Evolutionary conservation across 2,888 invertebrate species (phyloP).

Genomic region (Apodemia duryi): DNA sequence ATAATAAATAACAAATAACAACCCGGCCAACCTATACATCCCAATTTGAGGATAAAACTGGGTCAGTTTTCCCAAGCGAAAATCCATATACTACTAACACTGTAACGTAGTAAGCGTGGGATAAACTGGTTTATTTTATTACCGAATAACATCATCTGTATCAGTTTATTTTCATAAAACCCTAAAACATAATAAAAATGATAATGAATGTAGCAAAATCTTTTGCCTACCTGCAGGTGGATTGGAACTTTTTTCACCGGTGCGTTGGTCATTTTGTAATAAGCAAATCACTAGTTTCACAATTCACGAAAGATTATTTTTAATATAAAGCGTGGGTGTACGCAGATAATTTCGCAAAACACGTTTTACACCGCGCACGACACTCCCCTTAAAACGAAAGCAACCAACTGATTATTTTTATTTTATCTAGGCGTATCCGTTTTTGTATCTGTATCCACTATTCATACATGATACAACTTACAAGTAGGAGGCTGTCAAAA

Average conservation of each 20-base stretch:
- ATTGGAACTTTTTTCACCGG: slow-evolving; percentile 97
- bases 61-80: slow-evolving; percentile 40
- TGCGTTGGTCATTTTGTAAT: slow-evolving; percentile 80
- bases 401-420: slow-evolving; percentile 49
- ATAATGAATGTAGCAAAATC: slow-evolving; percentile 3
- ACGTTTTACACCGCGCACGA: slow-evolving; percentile 24
- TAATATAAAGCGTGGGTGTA: slow-evolving; percentile 56
- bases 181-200: slow-evolving; percentile 1
- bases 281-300: slow-evolving; percentile 55
- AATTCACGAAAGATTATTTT: slow-evolving; percentile 60
- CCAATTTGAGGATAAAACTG: slow-evolving; percentile 41
- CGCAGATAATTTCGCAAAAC: slow-evolving; percentile 43
- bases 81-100: background rate
- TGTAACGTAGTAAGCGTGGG: slow-evolving; percentile 10
- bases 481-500: slow-evolving; percentile 7
- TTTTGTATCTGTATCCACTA: slow-evolving; percentile 16
- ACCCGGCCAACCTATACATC: slow-evolving; percentile 31
- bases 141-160: background rate
- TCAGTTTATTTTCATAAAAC: background rate
- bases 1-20: too few species aligned
- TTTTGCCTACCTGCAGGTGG: slow-evolving; percentile 88
- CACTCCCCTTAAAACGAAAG: slow-evolving; percentile 38
- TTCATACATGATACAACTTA: too few species aligned
- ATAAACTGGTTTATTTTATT: slow-evolving; percentile 9
- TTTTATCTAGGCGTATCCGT: slow-evolving; percentile 39